These are phyloP conservation scores for Heliconius cydno DNA, from an alignment of 2,888 invertebrate genomes.

Conservation along the genomic window DNA sequence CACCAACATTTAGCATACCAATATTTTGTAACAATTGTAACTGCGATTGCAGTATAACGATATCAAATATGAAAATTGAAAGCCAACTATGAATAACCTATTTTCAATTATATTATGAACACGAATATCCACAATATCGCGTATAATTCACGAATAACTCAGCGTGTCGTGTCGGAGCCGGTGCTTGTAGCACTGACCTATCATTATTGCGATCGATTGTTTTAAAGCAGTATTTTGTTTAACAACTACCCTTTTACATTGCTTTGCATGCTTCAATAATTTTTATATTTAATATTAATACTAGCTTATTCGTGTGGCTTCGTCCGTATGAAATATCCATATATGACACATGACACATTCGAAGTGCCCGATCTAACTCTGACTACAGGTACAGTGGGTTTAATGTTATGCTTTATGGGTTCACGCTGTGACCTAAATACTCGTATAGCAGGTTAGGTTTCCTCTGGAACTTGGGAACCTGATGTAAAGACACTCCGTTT, in stretches of 20 bases:
- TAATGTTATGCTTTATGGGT: too few species aligned
- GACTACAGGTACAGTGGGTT: too few species aligned
- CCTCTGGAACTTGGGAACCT: too few species aligned
- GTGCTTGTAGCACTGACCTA: conserved; percentile 45
- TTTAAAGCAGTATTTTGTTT: conserved; percentile 31
- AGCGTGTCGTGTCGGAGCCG: conserved; percentile 38
- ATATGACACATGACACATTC: too few species aligned
- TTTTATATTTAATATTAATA: not conserved
- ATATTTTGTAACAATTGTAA: not conserved
- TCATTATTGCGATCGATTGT: conserved; percentile 46
- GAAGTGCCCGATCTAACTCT: too few species aligned
- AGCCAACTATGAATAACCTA: conserved; percentile 23
- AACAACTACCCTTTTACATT: conserved; percentile 22
- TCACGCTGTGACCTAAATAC: too few species aligned
- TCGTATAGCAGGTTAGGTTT: too few species aligned
- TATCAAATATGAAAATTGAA: conserved; percentile 2
- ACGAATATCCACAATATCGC: conserved; percentile 38
- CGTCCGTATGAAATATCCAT: not conserved
- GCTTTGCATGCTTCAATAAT: not conserved
- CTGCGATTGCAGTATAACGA: not conserved
- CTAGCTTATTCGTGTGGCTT: not conserved
- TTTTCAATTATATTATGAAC: conserved; percentile 37
- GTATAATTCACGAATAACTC: conserved; percentile 43
- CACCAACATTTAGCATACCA: too few species aligned
- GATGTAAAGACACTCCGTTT: too few species aligned